phyloP scores from a whole-genome alignment of 1,140 invertebrate genomes.

The Eulimnadia texana region DNA sequence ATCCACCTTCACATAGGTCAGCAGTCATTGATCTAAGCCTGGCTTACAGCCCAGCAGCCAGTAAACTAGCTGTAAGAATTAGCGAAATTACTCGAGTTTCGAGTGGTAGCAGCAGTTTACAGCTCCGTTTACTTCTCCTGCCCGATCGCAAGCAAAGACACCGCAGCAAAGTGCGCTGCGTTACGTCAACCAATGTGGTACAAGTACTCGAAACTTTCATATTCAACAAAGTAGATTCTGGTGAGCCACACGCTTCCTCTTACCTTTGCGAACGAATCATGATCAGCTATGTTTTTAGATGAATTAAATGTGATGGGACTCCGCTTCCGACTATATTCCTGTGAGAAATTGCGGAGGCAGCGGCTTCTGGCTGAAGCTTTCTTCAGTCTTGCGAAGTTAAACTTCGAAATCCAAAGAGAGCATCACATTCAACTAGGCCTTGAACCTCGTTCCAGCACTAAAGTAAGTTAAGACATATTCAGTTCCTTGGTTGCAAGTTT shows the following conservation, averaged over 20 bases:
- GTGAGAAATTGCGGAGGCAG: constrained; percentile 75
- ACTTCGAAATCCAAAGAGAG: constrained; percentile 55
- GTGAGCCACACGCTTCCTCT: constrained; percentile 21
- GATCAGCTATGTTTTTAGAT: constrained; percentile 22
- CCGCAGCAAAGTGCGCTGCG: constrained; percentile 73
- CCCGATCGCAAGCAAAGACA: constrained; percentile 84
- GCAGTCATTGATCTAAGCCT: constrained; percentile 53
- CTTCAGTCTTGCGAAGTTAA: constrained; percentile 71
- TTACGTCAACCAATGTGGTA: constrained; percentile 52
- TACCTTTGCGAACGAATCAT: background rate
- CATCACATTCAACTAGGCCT: constrained; percentile 57
- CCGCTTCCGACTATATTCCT: constrained; percentile 76
- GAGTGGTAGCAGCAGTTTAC: constrained; percentile 15
- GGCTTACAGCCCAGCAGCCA: constrained; percentile 70
- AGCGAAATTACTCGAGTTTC: background rate
- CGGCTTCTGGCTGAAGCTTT: constrained; percentile 78
- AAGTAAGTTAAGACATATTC: background rate
- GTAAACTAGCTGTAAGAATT: constrained; percentile 72
- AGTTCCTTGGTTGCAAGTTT: background rate
- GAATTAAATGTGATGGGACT: constrained; percentile 85
- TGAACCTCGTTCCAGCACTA: constrained; percentile 47
- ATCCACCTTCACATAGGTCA: background rate
- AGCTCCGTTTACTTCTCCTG: constrained; percentile 69
- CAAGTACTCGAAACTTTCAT: constrained; percentile 85
- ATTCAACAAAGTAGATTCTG: constrained; percentile 75